phyloP scores from a whole-genome alignment of 2,888 invertebrate species.

The Callimorpha dominula region DNA sequence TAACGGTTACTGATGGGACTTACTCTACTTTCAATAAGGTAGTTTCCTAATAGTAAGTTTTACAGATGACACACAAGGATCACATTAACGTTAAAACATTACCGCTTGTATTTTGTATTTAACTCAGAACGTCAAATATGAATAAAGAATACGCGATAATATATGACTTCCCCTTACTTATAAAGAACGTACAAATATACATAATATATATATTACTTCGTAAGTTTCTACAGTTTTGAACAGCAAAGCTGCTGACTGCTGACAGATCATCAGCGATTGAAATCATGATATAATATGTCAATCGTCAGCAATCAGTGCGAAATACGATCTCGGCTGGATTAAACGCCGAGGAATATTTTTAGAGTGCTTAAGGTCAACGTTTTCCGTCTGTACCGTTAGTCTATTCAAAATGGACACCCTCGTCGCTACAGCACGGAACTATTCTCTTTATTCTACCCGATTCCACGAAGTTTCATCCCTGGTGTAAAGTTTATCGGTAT shows the following conservation, averaged over 20 bases:
- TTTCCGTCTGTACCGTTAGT: not conserved
- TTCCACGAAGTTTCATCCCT: too few relatives aligned
- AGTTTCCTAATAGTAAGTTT: not conserved
- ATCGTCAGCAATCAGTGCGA: not conserved
- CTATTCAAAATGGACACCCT: not conserved
- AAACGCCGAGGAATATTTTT: not conserved
- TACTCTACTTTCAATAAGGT: not conserved
- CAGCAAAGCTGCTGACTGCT: not conserved
- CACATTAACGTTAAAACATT: too few relatives aligned
- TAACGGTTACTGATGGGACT: too few relatives aligned
- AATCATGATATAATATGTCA: too few relatives aligned
- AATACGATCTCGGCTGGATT: not conserved
- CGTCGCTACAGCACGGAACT: not conserved
- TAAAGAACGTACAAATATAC: too few relatives aligned
- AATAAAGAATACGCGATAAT: not conserved
- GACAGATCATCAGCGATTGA: not conserved
- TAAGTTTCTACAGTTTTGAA: not conserved
- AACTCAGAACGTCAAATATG: not conserved
- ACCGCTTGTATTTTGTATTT: not conserved
- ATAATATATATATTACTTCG: not conserved
- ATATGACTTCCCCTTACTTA: not conserved
- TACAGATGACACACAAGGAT: too few relatives aligned
- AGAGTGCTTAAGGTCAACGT: not conserved
- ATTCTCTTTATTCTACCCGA: not conserved
- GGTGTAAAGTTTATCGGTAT: not conserved